These are phyloP conservation scores for Prochilodus magdalenae DNA, from an alignment of 2,113 vertebrate species.

Conservation along the genomic window DNA sequence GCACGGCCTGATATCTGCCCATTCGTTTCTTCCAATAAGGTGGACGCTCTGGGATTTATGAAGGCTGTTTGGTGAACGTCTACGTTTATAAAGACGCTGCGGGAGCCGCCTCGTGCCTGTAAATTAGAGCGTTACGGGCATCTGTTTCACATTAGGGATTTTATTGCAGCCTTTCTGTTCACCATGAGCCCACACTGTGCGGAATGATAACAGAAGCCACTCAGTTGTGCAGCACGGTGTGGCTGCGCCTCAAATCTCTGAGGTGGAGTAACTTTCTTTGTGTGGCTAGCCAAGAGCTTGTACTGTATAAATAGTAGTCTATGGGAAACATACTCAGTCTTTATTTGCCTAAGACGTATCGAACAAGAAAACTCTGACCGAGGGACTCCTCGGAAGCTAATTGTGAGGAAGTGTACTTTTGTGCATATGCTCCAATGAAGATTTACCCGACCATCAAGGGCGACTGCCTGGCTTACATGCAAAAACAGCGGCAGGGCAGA, in stretches of 20 bases:
- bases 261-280: slow-evolving; percentile 3
- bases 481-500: slow-evolving; percentile 20
- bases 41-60: background rate
- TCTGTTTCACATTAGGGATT: slow-evolving; percentile 51
- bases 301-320: slow-evolving; percentile 1
- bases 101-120: slow-evolving; percentile 31
- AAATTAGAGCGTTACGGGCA: slow-evolving; percentile 43
- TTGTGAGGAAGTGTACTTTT: slow-evolving; percentile 7
- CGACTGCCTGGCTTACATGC: slow-evolving; percentile 19
- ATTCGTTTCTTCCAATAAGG: background rate
- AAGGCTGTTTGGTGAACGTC: slow-evolving; percentile 10
- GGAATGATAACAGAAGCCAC: slow-evolving; percentile 15
- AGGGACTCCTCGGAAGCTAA: background rate
- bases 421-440: slow-evolving; percentile 16
- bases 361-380: background rate
- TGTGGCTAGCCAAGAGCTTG: background rate
- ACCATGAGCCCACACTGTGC: slow-evolving; percentile 23
- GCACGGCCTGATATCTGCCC: background rate
- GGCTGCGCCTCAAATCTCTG: background rate
- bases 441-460: slow-evolving; percentile 36
- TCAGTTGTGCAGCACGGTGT: background rate
- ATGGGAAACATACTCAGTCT: background rate
- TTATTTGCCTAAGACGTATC: background rate
- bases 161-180: slow-evolving; percentile 29
- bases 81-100: slow-evolving; percentile 17